Evolutionary conservation across 2,797 vertebrate species (phyloP).

Genomic region (Thripadectes ignobilis): DNA sequence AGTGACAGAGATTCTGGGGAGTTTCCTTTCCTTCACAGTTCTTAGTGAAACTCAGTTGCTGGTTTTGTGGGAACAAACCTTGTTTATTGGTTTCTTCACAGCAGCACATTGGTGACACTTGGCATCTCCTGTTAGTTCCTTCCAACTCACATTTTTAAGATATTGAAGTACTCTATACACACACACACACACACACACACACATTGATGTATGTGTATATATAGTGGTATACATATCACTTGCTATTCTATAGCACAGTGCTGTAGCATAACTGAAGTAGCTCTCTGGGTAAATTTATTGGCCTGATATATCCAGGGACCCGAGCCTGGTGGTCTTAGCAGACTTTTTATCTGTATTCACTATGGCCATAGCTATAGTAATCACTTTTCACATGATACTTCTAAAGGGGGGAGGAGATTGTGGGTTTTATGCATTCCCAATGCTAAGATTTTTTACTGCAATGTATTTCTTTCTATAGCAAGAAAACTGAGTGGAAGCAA

Average conservation of each 20-base stretch:
- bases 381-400: neutral
- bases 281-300: neutral
- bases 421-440: neutral
- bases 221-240: neutral
- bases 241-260: neutral
- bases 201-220: neutral
- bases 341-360: neutral
- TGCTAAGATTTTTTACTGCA: neutral
- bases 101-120: neutral
- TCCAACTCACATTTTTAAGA: neutral
- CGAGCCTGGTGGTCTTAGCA: neutral
- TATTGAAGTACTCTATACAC: neutral
- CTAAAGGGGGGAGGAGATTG: neutral
- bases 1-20: neutral
- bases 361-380: neutral
- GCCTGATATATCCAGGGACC: neutral
- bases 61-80: neutral
- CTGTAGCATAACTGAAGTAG: neutral
- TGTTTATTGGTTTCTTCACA: neutral
- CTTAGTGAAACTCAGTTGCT: neutral
- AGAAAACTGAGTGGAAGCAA: neutral
- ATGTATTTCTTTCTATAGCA: neutral
- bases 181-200: neutral
- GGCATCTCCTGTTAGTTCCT: neutral
- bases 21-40: neutral